phyloP scores from a whole-genome alignment of 2,797 vertebrate genomes.

The Bucorvus abyssinicus region DNA sequence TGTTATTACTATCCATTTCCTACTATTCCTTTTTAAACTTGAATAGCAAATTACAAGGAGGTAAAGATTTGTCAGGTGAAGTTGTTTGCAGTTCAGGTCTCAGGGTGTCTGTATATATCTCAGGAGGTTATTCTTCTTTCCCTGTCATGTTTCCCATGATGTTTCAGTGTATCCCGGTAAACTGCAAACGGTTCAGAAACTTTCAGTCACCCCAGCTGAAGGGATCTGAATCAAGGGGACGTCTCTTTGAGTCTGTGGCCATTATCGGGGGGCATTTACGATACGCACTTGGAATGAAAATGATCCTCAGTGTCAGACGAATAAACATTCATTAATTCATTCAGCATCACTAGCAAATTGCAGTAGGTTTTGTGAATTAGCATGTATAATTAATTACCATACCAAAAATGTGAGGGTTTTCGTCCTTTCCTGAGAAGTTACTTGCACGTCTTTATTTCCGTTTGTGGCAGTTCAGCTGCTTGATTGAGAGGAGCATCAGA shows the following conservation, averaged over 20 bases:
- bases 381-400: constrained; percentile 28
- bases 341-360: constrained; percentile 50
- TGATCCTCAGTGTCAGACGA: constrained; percentile 16
- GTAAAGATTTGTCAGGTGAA: not conserved
- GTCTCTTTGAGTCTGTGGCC: not conserved
- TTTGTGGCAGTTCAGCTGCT: not conserved
- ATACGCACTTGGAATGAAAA: constrained; percentile 14
- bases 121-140: not conserved
- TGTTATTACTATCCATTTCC: not conserved
- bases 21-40: not conserved
- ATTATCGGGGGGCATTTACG: not conserved
- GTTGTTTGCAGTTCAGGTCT: not conserved
- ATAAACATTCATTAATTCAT: constrained; percentile 51
- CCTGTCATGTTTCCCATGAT: not conserved
- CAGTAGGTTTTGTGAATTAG: constrained; percentile 56
- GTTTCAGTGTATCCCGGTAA: not conserved
- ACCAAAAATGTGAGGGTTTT: constrained; percentile 13
- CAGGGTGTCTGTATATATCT: not conserved
- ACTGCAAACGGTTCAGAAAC: constrained; percentile 49
- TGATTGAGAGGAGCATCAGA: constrained; percentile 19
- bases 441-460: not conserved
- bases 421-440: not conserved
- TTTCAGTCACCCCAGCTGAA: constrained; percentile 27
- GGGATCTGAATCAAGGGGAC: not conserved
- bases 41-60: not conserved